These are phyloP conservation scores for Ceratina japonica DNA, from an alignment of 1,140 invertebrate genomes.

Conservation along the genomic window DNA sequence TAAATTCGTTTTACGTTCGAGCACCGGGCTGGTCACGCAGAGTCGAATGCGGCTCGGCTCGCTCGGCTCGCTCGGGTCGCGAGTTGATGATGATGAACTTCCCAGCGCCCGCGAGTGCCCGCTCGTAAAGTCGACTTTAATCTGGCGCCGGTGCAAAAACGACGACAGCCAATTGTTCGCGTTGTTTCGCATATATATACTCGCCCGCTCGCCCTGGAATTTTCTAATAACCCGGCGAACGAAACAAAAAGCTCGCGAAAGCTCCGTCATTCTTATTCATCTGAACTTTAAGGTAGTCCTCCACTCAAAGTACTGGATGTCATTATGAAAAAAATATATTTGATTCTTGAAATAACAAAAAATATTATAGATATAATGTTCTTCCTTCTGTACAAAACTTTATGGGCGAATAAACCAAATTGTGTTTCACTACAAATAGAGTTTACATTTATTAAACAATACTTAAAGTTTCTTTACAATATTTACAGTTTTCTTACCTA, in stretches of 20 bases:
- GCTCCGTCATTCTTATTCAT: not conserved
- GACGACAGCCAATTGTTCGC: slow-evolving; percentile 48
- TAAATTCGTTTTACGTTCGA: slow-evolving; percentile 70
- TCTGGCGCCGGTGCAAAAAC: slow-evolving; percentile 65
- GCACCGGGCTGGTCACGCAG: slow-evolving; percentile 55
- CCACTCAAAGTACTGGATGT: too few relatives aligned
- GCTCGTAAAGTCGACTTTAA: slow-evolving; percentile 77
- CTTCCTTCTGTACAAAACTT: too few relatives aligned
- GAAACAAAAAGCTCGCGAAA: not conserved
- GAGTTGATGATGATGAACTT: slow-evolving; percentile 78
- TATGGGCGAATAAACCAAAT: too few relatives aligned
- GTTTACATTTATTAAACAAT: too few relatives aligned
- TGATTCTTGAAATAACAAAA: too few relatives aligned
- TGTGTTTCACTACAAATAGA: too few relatives aligned
- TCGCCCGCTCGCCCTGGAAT: slow-evolving; percentile 16
- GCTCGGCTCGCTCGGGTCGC: slow-evolving; percentile 26
- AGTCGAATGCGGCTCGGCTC: slow-evolving; percentile 18
- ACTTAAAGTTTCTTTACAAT: too few relatives aligned
- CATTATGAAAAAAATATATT: too few relatives aligned
- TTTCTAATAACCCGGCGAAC: slow-evolving; percentile 29
- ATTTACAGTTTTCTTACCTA: too few relatives aligned
- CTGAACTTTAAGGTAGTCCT: too few relatives aligned
- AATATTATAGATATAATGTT: too few relatives aligned
- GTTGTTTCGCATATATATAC: slow-evolving; percentile 39
- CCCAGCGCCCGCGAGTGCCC: slow-evolving; percentile 61